Base-by-base conservation (phyloP, 2,113 vertebrate genomes). In the Phrynosoma blainvillii region DNA sequence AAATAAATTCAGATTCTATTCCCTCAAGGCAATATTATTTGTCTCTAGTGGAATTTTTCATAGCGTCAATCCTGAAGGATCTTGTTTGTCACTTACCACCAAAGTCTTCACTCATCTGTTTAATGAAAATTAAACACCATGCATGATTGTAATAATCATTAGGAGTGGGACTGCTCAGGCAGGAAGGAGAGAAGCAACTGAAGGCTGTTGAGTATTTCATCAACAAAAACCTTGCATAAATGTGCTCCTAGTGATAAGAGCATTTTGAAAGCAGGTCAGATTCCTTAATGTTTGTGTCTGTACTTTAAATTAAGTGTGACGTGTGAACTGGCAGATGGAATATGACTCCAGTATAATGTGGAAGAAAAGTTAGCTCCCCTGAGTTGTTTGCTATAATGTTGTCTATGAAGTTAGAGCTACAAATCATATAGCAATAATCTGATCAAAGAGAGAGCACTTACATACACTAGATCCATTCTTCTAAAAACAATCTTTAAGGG, bases 261-360 rank as follows among this genome's bases (percentile, higher is more conserved):
- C 84, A 42, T 80, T 92, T 90, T 88, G 78, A 73, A 90, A 87
- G 70, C 7, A 82, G 30, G 32, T 79, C 27, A 56, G 1, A 88
- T 90, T 56, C 6, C 62, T 32, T 79, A 68, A 1, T 56, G 89
- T 76, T 87, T 79, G 27, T 90, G 0, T 73, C 76, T 16, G 0
- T 70, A 80, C 54, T 85, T 16, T 80, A 78, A 84, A 81, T 87
- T 18, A 56, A 56, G 6, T 90, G n/a, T 7, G 25, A 76, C 1
- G 21, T 32, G 8, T 82, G 56, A n/a, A 79, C 59, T 16, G 25
- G 68, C 36, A 87, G 76, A 36, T 13, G 54, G 0, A 40, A 79
- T 36, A 47, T 10, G 7, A 14, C 18, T 78, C 3, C 78, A 3
- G 4, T 54, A 32, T 73, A 5, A 47, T 89, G 56, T 83, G 18